Percentiles rank a stretch among this genome's conserved stretches.
Evolutionary conservation across 2,113 vertebrate species (phyloP).

Genomic region (Castor canadensis): DNA sequence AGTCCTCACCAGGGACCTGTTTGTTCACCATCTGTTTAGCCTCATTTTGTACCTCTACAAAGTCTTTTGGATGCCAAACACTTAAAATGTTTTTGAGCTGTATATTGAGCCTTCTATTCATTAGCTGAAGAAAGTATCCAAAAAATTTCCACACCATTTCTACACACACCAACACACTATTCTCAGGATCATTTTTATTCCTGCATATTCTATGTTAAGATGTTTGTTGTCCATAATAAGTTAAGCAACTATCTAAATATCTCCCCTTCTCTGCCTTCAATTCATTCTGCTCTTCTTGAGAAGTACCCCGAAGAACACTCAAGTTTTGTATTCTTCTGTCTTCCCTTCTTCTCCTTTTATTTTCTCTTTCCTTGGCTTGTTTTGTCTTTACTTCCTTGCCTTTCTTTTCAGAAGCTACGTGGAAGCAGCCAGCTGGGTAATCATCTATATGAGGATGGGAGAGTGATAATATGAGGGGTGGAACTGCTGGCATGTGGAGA

Average conservation of each 20-base stretch:
- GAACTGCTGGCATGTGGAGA: background rate
- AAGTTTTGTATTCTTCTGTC: background rate
- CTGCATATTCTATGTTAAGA: background rate
- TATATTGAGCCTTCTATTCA: background rate
- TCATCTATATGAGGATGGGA: background rate
- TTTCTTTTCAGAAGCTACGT: background rate
- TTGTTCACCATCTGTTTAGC: background rate
- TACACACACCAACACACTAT: background rate
- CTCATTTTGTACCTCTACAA: background rate
- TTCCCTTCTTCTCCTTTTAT: background rate
- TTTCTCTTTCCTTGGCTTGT: background rate
- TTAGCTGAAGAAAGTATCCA: background rate
- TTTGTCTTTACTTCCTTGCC: slow-evolving; percentile 22
- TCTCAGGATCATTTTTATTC: background rate
- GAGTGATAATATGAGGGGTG: background rate
- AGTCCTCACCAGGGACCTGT: background rate
- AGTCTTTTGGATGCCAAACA: background rate
- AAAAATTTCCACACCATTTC: background rate
- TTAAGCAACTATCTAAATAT: background rate
- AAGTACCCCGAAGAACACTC: background rate
- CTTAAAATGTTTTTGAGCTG: background rate
- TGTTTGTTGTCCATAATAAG: background rate
- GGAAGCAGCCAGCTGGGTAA: background rate
- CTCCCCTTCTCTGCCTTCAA: background rate
- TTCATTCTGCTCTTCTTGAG: background rate